phyloP scores from a whole-genome alignment of 2,113 vertebrate species.

The Calypte anna region DNA sequence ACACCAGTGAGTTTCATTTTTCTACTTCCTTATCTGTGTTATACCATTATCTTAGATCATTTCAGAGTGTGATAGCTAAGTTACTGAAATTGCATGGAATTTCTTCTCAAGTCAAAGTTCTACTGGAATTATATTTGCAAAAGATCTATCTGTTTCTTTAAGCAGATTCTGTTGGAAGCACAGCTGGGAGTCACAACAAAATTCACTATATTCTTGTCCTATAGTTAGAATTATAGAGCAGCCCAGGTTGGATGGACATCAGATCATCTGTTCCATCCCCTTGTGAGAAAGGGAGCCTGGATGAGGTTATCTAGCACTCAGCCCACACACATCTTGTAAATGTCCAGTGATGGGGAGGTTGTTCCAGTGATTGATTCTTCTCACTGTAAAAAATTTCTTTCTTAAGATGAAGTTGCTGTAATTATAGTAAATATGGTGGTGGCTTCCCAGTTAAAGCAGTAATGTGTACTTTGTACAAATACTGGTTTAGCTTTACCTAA shows the following conservation, averaged over 20 bases:
- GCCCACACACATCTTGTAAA: neutral
- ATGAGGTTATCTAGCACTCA: neutral
- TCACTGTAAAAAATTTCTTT: neutral
- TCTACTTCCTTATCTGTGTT: neutral
- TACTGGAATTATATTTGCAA: neutral
- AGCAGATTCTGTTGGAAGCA: neutral
- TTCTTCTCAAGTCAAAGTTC: neutral
- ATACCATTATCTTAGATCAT: neutral
- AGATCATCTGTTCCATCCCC: neutral
- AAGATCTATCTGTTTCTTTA: neutral
- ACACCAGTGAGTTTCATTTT: conserved; percentile 70
- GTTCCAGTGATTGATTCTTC: neutral
- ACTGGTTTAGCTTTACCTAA: neutral
- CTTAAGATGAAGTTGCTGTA: neutral
- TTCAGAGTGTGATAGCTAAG: neutral
- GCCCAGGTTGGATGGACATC: neutral
- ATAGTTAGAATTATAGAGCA: neutral
- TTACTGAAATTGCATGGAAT: neutral
- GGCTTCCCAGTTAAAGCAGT: neutral
- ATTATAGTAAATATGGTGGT: neutral
- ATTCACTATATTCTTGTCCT: neutral
- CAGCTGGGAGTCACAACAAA: neutral
- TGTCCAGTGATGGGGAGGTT: neutral
- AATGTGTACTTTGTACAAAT: neutral
- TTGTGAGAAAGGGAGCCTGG: neutral